Evolutionary conservation across 1,140 invertebrate species (phyloP).

Genomic region (Drosophila ananassae): DNA sequence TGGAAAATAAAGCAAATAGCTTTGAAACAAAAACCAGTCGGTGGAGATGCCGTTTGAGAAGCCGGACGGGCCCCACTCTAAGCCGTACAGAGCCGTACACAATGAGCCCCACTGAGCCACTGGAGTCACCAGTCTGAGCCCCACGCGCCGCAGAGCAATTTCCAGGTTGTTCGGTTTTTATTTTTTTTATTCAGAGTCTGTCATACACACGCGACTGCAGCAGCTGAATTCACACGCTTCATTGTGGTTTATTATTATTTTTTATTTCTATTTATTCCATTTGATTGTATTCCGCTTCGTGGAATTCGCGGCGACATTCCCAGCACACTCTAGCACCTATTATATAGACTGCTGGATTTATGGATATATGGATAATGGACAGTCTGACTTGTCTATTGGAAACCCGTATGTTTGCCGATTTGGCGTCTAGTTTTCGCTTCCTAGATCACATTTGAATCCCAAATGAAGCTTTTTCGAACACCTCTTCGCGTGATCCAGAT

Average conservation of each 20-base stretch:
- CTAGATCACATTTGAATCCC: conserved; percentile 31
- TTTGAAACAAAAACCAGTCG: conserved; percentile 50
- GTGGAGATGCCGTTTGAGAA: conserved; percentile 11
- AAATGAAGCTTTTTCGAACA: conserved; percentile 30
- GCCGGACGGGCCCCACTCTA: conserved; percentile 41
- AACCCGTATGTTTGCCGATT: conserved; percentile 14
- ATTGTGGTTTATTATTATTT: conserved; percentile 54
- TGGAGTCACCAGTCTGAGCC: conserved; percentile 32
- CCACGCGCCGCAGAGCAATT: conserved; percentile 67
- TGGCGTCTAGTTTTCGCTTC: conserved; percentile 1
- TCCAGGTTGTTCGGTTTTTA: conserved; percentile 35
- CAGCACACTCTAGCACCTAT: conserved; percentile 50
- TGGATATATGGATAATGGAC: conserved; percentile 37
- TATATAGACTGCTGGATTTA: conserved; percentile 11
- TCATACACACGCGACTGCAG: conserved; percentile 72
- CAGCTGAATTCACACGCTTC: conserved; percentile 76
- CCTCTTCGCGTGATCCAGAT: conserved; percentile 17
- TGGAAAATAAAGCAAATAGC: conserved; percentile 44
- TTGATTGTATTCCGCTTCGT: conserved; percentile 48
- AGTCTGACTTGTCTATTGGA: conserved; percentile 32
- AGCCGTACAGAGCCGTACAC: neutral
- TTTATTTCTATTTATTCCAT: conserved; percentile 28
- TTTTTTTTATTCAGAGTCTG: conserved; percentile 63
- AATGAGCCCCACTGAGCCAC: conserved; percentile 3
- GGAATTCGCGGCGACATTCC: conserved; percentile 77